phyloP scores from a whole-genome alignment of 1,140 invertebrate genomes.

The Drosophila jambulina region DNA sequence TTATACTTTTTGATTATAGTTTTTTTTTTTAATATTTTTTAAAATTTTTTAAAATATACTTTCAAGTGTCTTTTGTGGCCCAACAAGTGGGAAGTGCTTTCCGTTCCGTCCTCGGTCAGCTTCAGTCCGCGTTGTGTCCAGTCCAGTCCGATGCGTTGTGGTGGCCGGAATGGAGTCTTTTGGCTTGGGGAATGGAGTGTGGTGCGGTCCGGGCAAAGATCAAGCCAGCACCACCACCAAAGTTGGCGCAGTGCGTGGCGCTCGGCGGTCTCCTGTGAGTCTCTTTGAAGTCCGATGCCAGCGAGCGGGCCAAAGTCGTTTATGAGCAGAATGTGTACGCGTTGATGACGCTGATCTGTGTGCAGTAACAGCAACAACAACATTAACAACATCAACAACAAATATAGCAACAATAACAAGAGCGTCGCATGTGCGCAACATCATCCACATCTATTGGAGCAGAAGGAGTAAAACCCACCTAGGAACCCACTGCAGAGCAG shows the following conservation, averaged over 20 bases:
- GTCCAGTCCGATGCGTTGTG: conserved; percentile 10
- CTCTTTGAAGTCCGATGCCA: conserved; percentile 73
- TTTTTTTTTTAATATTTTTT: not conserved
- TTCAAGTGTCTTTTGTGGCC: conserved; percentile 22
- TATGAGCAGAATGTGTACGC: conserved; percentile 72
- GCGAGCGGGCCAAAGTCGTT: conserved; percentile 60
- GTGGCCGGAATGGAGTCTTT: conserved; percentile 1
- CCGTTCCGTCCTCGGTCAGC: conserved; percentile 21
- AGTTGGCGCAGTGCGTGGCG: conserved; percentile 73
- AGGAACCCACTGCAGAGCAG: conserved; percentile 55
- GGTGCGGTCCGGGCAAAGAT: conserved; percentile 62
- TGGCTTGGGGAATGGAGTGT: conserved; percentile 7
- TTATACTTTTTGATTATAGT: not conserved
- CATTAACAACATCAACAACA: conserved; percentile 1
- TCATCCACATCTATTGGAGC: conserved; percentile 74
- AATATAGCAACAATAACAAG: conserved; percentile 35
- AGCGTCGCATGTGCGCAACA: conserved; percentile 65
- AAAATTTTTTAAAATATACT: not conserved
- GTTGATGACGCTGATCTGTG: conserved; percentile 74
- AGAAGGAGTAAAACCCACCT: conserved; percentile 70
- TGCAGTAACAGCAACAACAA: conserved; percentile 53
- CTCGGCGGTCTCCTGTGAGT: conserved; percentile 54
- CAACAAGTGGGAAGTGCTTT: conserved; percentile 79
- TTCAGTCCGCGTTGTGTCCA: conserved; percentile 3
- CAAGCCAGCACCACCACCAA: conserved; percentile 70